Conservation (phyloP, 2,888 invertebrate species). For the Orchesellides sinensis region DNA sequence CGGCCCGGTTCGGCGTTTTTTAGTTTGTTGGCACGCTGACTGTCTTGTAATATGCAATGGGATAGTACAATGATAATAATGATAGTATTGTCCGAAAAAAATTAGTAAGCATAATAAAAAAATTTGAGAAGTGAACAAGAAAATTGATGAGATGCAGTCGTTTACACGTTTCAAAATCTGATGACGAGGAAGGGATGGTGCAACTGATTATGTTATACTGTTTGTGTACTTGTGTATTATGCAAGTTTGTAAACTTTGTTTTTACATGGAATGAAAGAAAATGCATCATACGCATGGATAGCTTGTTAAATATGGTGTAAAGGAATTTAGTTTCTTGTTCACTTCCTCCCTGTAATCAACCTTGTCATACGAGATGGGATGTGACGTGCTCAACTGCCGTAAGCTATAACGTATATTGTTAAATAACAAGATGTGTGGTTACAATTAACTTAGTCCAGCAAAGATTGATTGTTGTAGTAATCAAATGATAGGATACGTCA, state of each 20-base stretch:
- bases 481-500: no score
- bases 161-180: not conserved
- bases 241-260: not conserved
- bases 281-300: not conserved
- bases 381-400: no score
- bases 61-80: not conserved
- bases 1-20: no score
- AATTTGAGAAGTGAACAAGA: not conserved
- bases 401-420: no score
- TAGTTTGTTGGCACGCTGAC: not conserved
- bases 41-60: not conserved
- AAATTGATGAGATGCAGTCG: not conserved
- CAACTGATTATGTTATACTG: no score
- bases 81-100: not conserved
- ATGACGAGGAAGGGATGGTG: no score
- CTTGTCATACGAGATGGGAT: no score
- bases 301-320: not conserved
- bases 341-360: not conserved
- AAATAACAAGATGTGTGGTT: no score
- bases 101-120: not conserved
- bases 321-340: not conserved
- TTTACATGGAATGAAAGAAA: not conserved
- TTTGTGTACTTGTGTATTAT: not conserved
- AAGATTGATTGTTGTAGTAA: no score
- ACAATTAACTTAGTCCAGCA: no score